phyloP scores from a whole-genome alignment of 2,113 vertebrate species.

The Pandion haliaetus region DNA sequence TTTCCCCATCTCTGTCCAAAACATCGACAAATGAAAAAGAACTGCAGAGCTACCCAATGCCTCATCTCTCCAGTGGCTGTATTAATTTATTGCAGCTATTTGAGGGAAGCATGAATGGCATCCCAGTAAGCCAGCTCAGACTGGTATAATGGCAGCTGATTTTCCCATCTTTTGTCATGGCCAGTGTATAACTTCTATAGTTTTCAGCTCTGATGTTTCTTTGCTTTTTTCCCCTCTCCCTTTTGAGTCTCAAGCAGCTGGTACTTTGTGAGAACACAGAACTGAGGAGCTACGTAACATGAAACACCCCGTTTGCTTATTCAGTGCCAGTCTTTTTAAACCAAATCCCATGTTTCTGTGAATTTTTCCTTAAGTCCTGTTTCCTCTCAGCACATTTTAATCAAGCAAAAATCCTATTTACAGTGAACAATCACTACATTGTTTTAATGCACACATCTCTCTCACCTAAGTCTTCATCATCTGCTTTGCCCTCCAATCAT shows the following conservation, averaged over 20 bases:
- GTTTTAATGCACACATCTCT: background rate
- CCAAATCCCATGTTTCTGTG: background rate
- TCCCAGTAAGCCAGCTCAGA: slow-evolving; percentile 1
- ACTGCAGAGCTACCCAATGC: background rate
- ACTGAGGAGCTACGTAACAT: background rate
- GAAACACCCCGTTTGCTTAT: background rate
- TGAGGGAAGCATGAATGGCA: slow-evolving; percentile 45
- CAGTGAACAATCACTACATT: background rate
- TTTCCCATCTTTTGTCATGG: background rate
- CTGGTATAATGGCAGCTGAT: background rate
- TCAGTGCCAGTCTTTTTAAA: background rate
- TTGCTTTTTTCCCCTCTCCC: background rate
- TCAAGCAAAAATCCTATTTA: slow-evolving; percentile 15
- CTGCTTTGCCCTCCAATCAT: background rate
- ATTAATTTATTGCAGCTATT: slow-evolving; percentile 47
- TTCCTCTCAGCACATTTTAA: slow-evolving; percentile 4
- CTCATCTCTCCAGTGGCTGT: background rate
- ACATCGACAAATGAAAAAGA: background rate
- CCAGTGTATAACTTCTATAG: background rate
- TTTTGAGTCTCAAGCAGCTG: background rate
- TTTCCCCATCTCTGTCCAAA: background rate
- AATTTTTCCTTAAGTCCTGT: background rate
- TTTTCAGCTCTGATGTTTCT: background rate
- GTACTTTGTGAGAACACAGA: slow-evolving; percentile 32
- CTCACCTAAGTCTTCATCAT: background rate